Evolutionary conservation across 1,140 invertebrate species (phyloP).

Genomic region (Vollenhovia emeryi): DNA sequence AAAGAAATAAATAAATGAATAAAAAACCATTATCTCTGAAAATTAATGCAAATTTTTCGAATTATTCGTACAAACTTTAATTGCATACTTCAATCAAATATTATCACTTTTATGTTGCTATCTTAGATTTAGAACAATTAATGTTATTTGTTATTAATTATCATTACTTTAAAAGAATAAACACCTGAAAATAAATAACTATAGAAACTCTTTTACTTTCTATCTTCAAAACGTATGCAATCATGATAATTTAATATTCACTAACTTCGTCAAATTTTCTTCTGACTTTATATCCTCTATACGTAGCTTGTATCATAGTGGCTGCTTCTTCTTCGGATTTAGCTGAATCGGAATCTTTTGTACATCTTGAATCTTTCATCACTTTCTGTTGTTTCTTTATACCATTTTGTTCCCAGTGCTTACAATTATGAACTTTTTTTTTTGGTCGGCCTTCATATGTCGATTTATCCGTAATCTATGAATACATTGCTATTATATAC

Average conservation of each 20-base stretch:
- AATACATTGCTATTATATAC: background rate
- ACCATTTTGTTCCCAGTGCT: slow-evolving; percentile 52
- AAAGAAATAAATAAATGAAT: background rate
- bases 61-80: background rate
- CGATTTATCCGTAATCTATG: slow-evolving; percentile 48
- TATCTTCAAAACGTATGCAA: background rate
- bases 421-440: slow-evolving; percentile 54
- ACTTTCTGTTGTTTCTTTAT: slow-evolving; percentile 54
- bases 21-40: background rate
- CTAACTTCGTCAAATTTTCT: slow-evolving; percentile 87
- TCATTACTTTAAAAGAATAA: background rate
- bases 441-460: slow-evolving; percentile 32
- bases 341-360: slow-evolving; percentile 64
- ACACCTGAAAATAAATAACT: background rate
- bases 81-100: background rate
- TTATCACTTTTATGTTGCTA: background rate
- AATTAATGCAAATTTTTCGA: background rate
- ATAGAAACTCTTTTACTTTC: background rate
- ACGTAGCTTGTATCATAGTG: slow-evolving; percentile 90
- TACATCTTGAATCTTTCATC: slow-evolving; percentile 44
- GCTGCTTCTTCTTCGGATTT: slow-evolving; percentile 86
- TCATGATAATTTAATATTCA: slow-evolving; percentile 16
- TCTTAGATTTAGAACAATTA: background rate
- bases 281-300: slow-evolving; percentile 89
- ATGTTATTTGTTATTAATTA: background rate